Base-by-base conservation (phyloP, 2,888 invertebrate species). In the Salpingus planirostris region DNA sequence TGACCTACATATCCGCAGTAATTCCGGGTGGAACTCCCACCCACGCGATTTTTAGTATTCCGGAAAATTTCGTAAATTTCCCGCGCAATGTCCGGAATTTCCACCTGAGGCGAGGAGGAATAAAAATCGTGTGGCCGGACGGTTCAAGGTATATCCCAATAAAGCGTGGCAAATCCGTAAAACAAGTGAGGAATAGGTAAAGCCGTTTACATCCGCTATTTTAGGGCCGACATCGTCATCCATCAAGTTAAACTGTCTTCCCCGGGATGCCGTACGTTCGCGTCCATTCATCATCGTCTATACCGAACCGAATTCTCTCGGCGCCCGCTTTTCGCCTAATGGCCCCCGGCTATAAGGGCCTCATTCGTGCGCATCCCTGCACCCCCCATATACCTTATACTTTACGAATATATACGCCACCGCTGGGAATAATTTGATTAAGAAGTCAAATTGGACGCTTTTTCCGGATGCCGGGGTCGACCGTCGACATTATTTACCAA, bases 221-320 rank as follows among this genome's bases (percentile, higher is more conserved):
- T 45, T 44, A 33, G 41, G 36, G 24, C 37, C 38, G 31, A 27
- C 35, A 33, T 31, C 37, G 45, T 43, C 38, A 48, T 48, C 48
- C 43, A 48, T 48, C 48, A 48, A 38, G 35, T 41, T 44, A 44
- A 46, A 48, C 44, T 42, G 46, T 42, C 41, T 48, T 43, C 46
- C 46, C 38, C 30, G 34, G 37, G 38, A 43, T 31, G 34, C 35
- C 34, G 29, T 25, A 27, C 37, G 10, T 24, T 25, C 15, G 26
- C 11, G 15, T 35, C 40, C 46, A 48, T 48, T 43, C 42, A 46
- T 48, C 48, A 48, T 48, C 44, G 37, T 31, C 34, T 41, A 28
- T 36, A n/a, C n/a, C n/a, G n/a, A n/a, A n/a, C n/a, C n/a, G n/a
- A n/a, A n/a, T n/a, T n/a, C n/a, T n/a, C 38, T 31, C 31, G 33